These are phyloP conservation scores for Perca flavescens DNA, from an alignment of 2,113 vertebrate species.

Conservation along the genomic window DNA sequence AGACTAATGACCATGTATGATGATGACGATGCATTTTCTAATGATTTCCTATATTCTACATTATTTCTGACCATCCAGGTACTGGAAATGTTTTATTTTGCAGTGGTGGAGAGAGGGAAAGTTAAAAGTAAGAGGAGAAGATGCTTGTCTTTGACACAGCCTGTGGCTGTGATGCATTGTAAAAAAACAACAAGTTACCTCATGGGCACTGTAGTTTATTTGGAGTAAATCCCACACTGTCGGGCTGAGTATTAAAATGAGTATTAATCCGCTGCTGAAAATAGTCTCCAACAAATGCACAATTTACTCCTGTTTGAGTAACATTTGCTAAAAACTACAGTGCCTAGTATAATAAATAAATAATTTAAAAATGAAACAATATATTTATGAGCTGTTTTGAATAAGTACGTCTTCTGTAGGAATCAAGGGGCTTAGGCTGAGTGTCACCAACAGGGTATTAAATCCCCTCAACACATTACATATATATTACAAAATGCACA, in stretches of 20 bases:
- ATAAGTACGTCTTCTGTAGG: not conserved
- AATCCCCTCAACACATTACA: not conserved
- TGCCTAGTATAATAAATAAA: not conserved
- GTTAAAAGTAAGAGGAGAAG: not conserved
- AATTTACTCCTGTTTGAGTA: not conserved
- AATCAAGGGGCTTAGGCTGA: not conserved
- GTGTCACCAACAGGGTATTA: not conserved
- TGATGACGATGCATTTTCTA: slow-evolving; percentile 22
- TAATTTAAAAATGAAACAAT: not conserved
- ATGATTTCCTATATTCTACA: not conserved
- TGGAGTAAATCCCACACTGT: too few relatives aligned
- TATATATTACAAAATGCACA: not conserved
- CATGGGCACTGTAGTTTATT: not conserved
- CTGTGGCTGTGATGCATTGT: slow-evolving; percentile 16
- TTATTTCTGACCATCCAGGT: not conserved
- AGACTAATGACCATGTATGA: slow-evolving; percentile 1
- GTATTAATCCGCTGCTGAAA: not conserved
- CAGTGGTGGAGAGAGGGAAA: slow-evolving; percentile 18
- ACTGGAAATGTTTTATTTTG: slow-evolving; percentile 1
- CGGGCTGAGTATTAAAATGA: not conserved
- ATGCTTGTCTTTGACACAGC: slow-evolving; percentile 27
- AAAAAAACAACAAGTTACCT: not conserved
- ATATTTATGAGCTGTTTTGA: not conserved
- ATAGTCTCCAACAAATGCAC: not conserved
- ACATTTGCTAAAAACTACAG: not conserved